Conservation (phyloP, 1,140 invertebrate genomes). For the Carcinoscorpius rotundicauda region DNA sequence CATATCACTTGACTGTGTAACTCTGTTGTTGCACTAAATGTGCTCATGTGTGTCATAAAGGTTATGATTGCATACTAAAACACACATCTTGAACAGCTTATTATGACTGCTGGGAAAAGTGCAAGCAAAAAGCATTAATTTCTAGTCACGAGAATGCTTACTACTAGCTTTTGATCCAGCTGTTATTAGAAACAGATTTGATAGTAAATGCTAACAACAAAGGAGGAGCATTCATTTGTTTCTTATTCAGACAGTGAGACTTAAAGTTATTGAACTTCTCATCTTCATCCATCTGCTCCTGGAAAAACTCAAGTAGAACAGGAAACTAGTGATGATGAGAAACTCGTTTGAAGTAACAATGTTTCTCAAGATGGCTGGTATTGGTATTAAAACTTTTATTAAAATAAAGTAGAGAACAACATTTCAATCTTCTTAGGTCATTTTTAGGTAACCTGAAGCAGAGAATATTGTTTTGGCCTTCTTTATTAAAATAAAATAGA, state of each 20-base stretch:
- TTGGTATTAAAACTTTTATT: too few species aligned
- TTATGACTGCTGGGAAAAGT: constrained; percentile 99
- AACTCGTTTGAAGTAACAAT: too few species aligned
- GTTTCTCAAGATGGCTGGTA: too few species aligned
- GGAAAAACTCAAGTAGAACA: constrained; percentile 30
- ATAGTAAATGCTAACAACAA: constrained; percentile 36
- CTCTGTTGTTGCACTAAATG: constrained; percentile 99
- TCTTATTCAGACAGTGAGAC: constrained; percentile 91
- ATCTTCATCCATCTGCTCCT: constrained; percentile 45
- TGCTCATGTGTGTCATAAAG: constrained; percentile 68
- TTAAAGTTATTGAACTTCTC: constrained; percentile 77
- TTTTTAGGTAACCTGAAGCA: too few species aligned
- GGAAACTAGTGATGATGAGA: too few species aligned
- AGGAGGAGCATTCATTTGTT: constrained; percentile 91
- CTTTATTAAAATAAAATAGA: too few species aligned
- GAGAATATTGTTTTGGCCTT: too few species aligned
- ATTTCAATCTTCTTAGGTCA: too few species aligned
- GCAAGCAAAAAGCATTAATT: constrained; percentile 86
- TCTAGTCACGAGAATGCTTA: constrained; percentile 80
- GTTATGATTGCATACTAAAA: constrained; percentile 96
- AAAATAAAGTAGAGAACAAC: too few species aligned
- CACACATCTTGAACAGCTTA: constrained; percentile 96
- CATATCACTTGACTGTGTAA: constrained; percentile 92
- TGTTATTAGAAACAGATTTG: constrained; percentile 79
- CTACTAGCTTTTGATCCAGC: constrained; percentile 68